Conservation (phyloP, 2,888 invertebrate genomes). For the Lasioglossum figueresi region DNA sequence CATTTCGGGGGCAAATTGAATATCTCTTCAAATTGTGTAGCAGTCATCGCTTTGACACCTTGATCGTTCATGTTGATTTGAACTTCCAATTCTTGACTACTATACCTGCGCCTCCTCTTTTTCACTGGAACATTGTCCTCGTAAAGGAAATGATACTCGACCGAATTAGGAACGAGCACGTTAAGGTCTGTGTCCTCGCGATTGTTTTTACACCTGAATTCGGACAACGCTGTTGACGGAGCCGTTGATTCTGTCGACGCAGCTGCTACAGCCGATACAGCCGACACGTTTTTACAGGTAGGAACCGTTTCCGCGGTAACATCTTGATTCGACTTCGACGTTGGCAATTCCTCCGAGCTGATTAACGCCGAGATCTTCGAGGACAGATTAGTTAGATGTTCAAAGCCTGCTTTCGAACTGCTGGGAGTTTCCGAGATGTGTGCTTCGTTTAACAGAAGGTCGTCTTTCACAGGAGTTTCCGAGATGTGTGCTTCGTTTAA, state of each 20-base stretch:
- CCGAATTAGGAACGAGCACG: conserved; percentile 42
- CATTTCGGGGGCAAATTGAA: conserved; percentile 73
- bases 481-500: conserved; percentile 77
- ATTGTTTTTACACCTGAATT: neutral
- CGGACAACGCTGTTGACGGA: neutral
- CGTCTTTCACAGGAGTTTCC: conserved; percentile 81
- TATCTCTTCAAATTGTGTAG: conserved; percentile 76
- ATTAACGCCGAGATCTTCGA: conserved; percentile 79
- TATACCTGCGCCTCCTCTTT: conserved; percentile 74
- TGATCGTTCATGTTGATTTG: conserved; percentile 68
- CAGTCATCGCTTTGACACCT: conserved; percentile 67
- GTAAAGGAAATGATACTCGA: conserved; percentile 72
- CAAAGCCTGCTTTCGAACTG: conserved; percentile 77
- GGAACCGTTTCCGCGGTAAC: conserved; percentile 70
- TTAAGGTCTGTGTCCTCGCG: conserved; percentile 23
- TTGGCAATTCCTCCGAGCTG: conserved; percentile 48
- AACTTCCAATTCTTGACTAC: conserved; percentile 73
- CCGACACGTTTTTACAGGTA: conserved; percentile 36
- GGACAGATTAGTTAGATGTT: conserved; percentile 76
- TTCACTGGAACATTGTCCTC: conserved; percentile 73
- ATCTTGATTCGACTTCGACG: conserved; percentile 29
- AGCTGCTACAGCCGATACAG: neutral
- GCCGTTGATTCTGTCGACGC: neutral
- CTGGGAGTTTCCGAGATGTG: conserved; percentile 81
- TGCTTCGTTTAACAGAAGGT: conserved; percentile 73